Evolutionary conservation across 2,888 invertebrate genomes (phyloP), one percentile per base, ranked within the genome.

Genomic region (Dorcus parallelipipedus): DNA sequence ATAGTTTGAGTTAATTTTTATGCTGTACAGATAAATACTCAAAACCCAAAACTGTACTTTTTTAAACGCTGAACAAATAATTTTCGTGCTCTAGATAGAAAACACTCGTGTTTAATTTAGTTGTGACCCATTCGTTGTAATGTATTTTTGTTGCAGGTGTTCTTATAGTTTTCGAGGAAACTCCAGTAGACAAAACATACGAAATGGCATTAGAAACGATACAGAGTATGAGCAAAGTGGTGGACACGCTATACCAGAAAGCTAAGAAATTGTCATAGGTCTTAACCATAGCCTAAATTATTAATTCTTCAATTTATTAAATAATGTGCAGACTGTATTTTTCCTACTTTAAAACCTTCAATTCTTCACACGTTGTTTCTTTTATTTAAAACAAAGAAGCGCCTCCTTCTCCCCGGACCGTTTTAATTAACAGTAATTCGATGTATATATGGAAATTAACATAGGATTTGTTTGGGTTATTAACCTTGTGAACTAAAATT

Each of bases 161-260:
- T 53, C 82, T 99, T 63, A 95, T 99, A 72, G 95, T 99, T 42
- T 99, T 97, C 79, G 98, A 99, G 77, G 95, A 96, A 76, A 90
- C 91, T 58, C 88, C 91, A 49, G 88, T 93, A 59, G 98, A 99
- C 79, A 95, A 95, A 78, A 98, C 98, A 17, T 99, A 98, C 73
- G 97, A 96, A 83, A 93, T 94, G 73, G 95, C 97, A 57, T 82
- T 99, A 76, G 96, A 96, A 78, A 97, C 97, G 62, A 95, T 99
- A 78, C 96, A 97, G 78, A 96, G 93, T 80, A 97, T 99, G 96
- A 96, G 97, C 73, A 97, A 97, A 86, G 99, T 99, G 73, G 97
- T 99, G 70, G 99, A 99, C 81, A 95, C 97, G 53, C 86, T 99
- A 70, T 99, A 98, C 83, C 95, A 96, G 84, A 97, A 97, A 83